A percentile compares a stretch with the other conserved stretches of the same genome.
These are phyloP conservation scores for Bos javanicus DNA, from an alignment of 2,113 vertebrate species.

Conservation along the genomic window DNA sequence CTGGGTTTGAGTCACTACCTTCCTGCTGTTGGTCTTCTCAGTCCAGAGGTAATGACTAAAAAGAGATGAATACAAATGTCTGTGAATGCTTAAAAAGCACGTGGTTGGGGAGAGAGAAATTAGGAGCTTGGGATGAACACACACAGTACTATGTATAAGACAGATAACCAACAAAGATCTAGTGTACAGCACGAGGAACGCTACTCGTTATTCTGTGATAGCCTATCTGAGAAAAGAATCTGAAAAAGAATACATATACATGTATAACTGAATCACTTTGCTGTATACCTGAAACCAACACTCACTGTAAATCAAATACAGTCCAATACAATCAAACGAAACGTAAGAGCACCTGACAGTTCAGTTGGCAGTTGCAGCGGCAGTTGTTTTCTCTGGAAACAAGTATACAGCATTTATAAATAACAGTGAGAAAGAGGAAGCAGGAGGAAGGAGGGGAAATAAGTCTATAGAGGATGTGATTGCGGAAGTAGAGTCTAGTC, in stretches of 20 bases:
- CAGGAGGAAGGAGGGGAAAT: neutral
- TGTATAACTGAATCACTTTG: neutral
- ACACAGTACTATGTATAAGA: neutral
- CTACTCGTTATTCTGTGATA: neutral
- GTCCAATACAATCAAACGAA: neutral
- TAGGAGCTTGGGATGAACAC: neutral
- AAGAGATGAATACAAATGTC: neutral
- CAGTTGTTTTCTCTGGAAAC: neutral
- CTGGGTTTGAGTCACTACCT: constrained; percentile 65
- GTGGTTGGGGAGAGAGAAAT: neutral
- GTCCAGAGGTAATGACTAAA: neutral
- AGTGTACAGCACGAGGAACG: neutral
- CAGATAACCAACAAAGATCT: neutral
- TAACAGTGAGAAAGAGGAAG: constrained; percentile 38
- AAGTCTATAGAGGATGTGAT: constrained; percentile 40
- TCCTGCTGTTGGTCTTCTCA: constrained; percentile 39
- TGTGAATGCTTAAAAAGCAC: neutral
- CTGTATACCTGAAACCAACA: neutral
- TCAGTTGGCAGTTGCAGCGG: neutral
- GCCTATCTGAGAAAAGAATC: neutral
- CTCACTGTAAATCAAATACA: neutral
- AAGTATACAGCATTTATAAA: constrained; percentile 16
- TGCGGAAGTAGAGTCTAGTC: constrained; percentile 50
- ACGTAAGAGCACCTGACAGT: neutral
- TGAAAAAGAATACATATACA: neutral